phyloP scores from a whole-genome alignment of 1,140 invertebrate genomes.

The Drosophila nigrodunni region DNA sequence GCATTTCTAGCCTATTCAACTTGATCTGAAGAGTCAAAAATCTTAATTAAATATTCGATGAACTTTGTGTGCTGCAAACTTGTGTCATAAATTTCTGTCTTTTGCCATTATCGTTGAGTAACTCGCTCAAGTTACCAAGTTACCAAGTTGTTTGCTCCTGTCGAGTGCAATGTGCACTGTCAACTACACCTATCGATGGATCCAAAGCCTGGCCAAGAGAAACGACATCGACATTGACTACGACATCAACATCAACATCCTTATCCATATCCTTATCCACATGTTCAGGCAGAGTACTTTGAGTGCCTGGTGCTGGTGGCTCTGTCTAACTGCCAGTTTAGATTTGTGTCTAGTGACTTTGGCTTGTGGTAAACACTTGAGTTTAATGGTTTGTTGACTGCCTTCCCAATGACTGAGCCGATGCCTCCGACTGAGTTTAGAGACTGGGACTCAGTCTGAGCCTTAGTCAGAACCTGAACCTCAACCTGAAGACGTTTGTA shows the following conservation, averaged over 20 bases:
- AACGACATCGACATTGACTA: not conserved
- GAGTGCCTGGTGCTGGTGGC: slow-evolving; percentile 16
- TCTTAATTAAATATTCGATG: slow-evolving; percentile 39
- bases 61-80: slow-evolving; percentile 1
- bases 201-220: not conserved
- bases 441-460: not conserved
- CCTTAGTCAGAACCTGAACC: slow-evolving; percentile 3
- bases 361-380: slow-evolving; percentile 81
- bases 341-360: slow-evolving; percentile 79
- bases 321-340: slow-evolving; percentile 79
- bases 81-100: slow-evolving; percentile 1
- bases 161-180: slow-evolving; percentile 33
- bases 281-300: slow-evolving; percentile 4
- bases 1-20: slow-evolving; percentile 17
- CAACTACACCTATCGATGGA: slow-evolving; percentile 45
- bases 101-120: not conserved
- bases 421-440: not conserved
- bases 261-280: slow-evolving; percentile 10
- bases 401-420: slow-evolving; percentile 24
- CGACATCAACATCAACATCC: not conserved
- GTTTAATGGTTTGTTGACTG: slow-evolving; percentile 82
- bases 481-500: slow-evolving; percentile 58
- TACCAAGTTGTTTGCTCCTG: slow-evolving; percentile 32
- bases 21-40: slow-evolving; percentile 34
- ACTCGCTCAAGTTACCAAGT: slow-evolving; percentile 10